Evolutionary conservation across 2,113 vertebrate genomes (phyloP), one percentile per base, ranked within the genome.

Genomic region (Ochotona princeps): DNA sequence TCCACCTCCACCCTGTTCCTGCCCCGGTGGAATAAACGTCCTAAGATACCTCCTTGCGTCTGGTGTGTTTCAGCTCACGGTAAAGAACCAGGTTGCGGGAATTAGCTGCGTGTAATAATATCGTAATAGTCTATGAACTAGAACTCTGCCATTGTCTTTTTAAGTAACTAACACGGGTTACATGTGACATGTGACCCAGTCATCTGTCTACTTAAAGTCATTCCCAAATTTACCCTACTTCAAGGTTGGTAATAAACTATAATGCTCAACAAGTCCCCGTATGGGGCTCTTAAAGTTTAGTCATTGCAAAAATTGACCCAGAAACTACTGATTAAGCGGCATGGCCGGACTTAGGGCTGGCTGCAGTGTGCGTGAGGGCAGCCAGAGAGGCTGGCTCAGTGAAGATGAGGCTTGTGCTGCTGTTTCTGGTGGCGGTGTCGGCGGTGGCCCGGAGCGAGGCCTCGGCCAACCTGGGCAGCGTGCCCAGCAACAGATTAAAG

Each of bases 401-500:
- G 30, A 95, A 38, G 93, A 96, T 96, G 97, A 89, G 88, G 92
- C 38, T 96, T 25, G 18, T 94, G 88, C 76, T 94, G 13, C 87
- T 96, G 30, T 28, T 97, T 72, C 87, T 96, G 76, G 84, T 96
- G 93, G 87, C 90, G 93, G 96, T 79, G 87, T 93, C 92, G 79
- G 83, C 98, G 65, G 95, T 97, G 94, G 98, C 96, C 93, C 78
- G 95, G 21, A 98, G 97, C 95, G 97, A 97, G 74, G 96, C 98
- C 69, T 96, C 98, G 54, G 98, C 98, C n/a, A 98, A 99, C 92
- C 97, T 95, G 94, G 98, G 98, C 72, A 98, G 98, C 35, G 88
- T 97, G 94, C 97, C 98, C 47, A 97, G 98, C 60, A 99, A 99
- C 97, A 98, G 99, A 95, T 98, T 99, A 96, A 99, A 99, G 97